phyloP scores from a whole-genome alignment of 2,797 vertebrate genomes.

The Catostomus latipinnis region DNA sequence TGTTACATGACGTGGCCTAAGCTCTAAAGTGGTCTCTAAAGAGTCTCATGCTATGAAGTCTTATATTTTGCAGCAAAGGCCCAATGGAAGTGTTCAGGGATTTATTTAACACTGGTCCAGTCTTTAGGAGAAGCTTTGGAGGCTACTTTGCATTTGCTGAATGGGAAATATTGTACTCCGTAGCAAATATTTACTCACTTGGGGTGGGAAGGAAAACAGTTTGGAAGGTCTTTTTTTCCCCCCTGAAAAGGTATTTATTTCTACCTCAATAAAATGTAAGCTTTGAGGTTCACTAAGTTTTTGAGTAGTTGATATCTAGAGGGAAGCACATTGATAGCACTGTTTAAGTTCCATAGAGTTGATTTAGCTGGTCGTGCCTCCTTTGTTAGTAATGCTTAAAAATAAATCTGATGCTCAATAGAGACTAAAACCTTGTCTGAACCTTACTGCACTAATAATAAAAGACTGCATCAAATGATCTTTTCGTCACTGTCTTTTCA shows the following conservation, averaged over 20 bases:
- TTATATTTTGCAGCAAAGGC: constrained; percentile 1
- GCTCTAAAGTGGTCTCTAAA: background rate
- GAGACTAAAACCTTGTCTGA: constrained; percentile 30
- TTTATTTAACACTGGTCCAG: background rate
- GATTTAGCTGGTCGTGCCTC: constrained; percentile 53
- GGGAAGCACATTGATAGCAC: constrained; percentile 55
- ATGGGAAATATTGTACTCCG: constrained; percentile 60
- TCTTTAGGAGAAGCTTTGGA: background rate
- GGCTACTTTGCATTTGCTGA: constrained; percentile 62
- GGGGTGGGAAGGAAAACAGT: background rate
- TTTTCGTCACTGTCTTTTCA: background rate
- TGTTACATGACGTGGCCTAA: background rate
- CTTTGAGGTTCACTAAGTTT: constrained; percentile 29
- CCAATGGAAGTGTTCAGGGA: background rate
- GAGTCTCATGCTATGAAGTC: background rate
- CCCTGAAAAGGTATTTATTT: constrained; percentile 65
- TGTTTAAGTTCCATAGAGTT: constrained; percentile 43
- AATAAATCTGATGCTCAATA: constrained; percentile 2
- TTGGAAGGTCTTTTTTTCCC: constrained; percentile 10
- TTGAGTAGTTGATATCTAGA: constrained; percentile 25
- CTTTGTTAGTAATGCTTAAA: constrained; percentile 56
- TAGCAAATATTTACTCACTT: constrained; percentile 70
- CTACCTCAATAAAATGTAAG: constrained; percentile 75
- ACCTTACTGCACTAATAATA: constrained; percentile 68
- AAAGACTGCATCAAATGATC: constrained; percentile 13